phyloP scores from a whole-genome alignment of 2,888 invertebrate species.

The Nomada hirtipes region DNA sequence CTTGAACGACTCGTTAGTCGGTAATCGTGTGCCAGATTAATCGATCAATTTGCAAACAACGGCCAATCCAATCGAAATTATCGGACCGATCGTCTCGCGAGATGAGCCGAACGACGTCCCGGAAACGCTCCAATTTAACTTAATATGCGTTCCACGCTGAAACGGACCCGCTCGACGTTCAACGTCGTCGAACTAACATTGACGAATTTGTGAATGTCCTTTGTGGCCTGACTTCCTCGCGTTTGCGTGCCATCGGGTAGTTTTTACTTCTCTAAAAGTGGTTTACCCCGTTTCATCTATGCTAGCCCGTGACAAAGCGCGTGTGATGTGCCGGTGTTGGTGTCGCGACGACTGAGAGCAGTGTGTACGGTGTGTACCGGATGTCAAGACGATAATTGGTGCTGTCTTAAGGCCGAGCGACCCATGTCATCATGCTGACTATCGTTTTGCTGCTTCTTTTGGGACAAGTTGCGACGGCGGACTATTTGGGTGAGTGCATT shows the following conservation, averaged over 20 bases:
- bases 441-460: conserved; percentile 65
- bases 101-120: conserved; percentile 9
- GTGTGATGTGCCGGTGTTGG: conserved; percentile 53
- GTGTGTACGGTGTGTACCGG: conserved; percentile 35
- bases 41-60: background rate
- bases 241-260: background rate
- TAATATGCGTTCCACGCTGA: conserved; percentile 51
- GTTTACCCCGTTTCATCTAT: conserved; percentile 4
- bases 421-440: conserved; percentile 70
- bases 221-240: conserved; percentile 25
- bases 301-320: conserved; percentile 33
- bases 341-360: conserved; percentile 29
- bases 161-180: conserved; percentile 46
- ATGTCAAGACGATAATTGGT: conserved; percentile 58
- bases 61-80: background rate
- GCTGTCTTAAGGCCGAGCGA: conserved; percentile 39
- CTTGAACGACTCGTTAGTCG: background rate
- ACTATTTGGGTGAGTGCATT: conserved; percentile 77
- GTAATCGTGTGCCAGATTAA: too few species aligned
- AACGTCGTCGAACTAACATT: conserved; percentile 49
- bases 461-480: conserved; percentile 66
- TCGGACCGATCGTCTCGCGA: background rate
- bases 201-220: conserved; percentile 38
- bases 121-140: conserved; percentile 6
- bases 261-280: conserved; percentile 21